phyloP scores from a whole-genome alignment of 1,140 invertebrate species.

The Epicauta chinensis region DNA sequence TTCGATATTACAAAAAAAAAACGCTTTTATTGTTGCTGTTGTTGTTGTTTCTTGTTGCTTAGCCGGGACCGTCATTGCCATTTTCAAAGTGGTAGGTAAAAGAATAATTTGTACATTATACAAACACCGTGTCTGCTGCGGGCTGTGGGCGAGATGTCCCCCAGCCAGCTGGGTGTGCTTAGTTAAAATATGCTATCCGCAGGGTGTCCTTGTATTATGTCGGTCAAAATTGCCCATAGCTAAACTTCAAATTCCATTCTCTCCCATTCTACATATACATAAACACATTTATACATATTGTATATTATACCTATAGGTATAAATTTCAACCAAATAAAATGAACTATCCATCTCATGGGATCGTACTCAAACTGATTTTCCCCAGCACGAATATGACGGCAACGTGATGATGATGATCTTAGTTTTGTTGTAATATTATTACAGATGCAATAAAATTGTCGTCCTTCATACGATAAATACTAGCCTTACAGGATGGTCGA shows the following conservation, averaged over 20 bases:
- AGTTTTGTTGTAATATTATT: too few species aligned
- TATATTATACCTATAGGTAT: not conserved
- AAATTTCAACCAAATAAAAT: too few species aligned
- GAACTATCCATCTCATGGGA: slow-evolving; percentile 20
- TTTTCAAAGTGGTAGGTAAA: slow-evolving; percentile 15
- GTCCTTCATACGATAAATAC: too few species aligned
- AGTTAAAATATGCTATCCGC: slow-evolving; percentile 31
- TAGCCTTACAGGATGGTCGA: too few species aligned
- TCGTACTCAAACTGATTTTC: slow-evolving; percentile 21
- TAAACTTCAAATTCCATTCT: slow-evolving; percentile 19
- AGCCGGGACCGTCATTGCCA: too few species aligned
- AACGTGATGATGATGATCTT: too few species aligned
- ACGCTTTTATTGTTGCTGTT: too few species aligned
- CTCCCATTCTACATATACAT: not conserved
- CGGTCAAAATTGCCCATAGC: slow-evolving; percentile 23
- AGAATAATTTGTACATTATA: slow-evolving; percentile 27
- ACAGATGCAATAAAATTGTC: too few species aligned
- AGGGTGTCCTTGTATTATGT: slow-evolving; percentile 31
- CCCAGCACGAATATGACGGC: slow-evolving; percentile 14
- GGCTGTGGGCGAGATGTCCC: slow-evolving; percentile 30
- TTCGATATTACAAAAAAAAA: too few species aligned
- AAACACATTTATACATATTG: not conserved
- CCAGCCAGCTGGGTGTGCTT: slow-evolving; percentile 25
- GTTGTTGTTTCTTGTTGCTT: too few species aligned
- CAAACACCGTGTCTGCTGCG: slow-evolving; percentile 27